A percentile compares a stretch with the other conserved stretches of the same genome.
Evolutionary conservation across 2,888 invertebrate genomes (phyloP).

Genomic region (Rosalia funebris): DNA sequence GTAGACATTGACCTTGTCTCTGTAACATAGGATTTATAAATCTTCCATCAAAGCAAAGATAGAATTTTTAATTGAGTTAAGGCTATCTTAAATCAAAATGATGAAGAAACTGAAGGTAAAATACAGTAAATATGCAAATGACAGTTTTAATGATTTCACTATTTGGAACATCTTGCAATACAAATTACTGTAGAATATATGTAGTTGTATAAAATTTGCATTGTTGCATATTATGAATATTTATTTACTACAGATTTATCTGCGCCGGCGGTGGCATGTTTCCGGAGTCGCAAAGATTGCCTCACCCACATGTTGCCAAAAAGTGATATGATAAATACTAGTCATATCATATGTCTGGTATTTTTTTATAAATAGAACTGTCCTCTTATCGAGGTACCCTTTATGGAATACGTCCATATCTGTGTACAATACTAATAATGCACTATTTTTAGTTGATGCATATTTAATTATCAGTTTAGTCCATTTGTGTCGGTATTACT

Average conservation of each 20-base stretch:
- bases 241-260: constrained; percentile 4
- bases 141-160: too few relatives aligned
- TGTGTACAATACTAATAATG: neutral
- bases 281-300: constrained; percentile 20
- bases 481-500: constrained; percentile 26
- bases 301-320: constrained; percentile 22
- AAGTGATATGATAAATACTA: neutral
- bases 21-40: too few relatives aligned
- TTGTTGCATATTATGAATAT: neutral
- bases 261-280: constrained; percentile 18
- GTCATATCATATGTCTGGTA: neutral
- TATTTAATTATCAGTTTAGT: constrained; percentile 17
- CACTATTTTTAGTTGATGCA: constrained; percentile 4
- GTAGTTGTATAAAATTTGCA: too few relatives aligned
- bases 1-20: too few relatives aligned
- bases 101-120: too few relatives aligned
- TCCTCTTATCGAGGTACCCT: too few relatives aligned
- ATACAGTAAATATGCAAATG: too few relatives aligned
- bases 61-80: too few relatives aligned
- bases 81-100: too few relatives aligned
- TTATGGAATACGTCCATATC: neutral
- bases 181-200: too few relatives aligned
- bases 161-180: too few relatives aligned
- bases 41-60: too few relatives aligned
- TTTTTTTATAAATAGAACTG: neutral